Conservation (phyloP, 1,140 invertebrate species). For the Drosophila setifemur region DNA sequence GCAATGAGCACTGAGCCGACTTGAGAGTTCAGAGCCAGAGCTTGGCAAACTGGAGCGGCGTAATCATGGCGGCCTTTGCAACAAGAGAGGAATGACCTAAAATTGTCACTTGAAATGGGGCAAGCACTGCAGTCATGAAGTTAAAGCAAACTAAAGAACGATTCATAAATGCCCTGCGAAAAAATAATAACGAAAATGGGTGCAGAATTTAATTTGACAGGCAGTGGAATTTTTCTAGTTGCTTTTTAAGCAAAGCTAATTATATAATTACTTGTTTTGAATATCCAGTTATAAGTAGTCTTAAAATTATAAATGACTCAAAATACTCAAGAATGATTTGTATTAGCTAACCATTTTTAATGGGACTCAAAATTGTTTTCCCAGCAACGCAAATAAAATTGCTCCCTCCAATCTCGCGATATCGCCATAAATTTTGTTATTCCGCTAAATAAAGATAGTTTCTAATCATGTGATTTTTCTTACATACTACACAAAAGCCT, state of each 20-base stretch:
- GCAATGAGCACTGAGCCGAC: constrained; percentile 39
- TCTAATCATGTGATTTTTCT: constrained; percentile 3
- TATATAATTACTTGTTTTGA: too few species aligned
- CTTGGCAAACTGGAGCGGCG: constrained; percentile 24
- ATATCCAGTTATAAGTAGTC: too few species aligned
- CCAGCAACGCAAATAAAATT: too few species aligned
- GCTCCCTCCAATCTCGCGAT: not conserved
- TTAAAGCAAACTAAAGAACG: not conserved
- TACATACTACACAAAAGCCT: too few species aligned
- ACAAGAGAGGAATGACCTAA: constrained; percentile 67
- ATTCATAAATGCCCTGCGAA: constrained; percentile 8
- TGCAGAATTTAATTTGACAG: too few species aligned
- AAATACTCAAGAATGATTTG: too few species aligned
- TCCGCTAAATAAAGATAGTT: not conserved
- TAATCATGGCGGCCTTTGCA: constrained; percentile 35
- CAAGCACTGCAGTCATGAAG: constrained; percentile 26
- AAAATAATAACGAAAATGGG: too few species aligned
- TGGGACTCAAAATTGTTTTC: not conserved
- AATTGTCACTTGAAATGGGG: constrained; percentile 66
- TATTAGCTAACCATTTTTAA: too few species aligned
- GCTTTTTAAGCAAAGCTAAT: too few species aligned
- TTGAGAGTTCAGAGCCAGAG: constrained; percentile 10
- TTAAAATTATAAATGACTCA: too few species aligned
- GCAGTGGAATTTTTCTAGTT: too few species aligned
- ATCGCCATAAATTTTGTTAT: not conserved